Base-by-base conservation (phyloP, 2,797 vertebrate genomes). In the Crocodylus rhombifer region DNA sequence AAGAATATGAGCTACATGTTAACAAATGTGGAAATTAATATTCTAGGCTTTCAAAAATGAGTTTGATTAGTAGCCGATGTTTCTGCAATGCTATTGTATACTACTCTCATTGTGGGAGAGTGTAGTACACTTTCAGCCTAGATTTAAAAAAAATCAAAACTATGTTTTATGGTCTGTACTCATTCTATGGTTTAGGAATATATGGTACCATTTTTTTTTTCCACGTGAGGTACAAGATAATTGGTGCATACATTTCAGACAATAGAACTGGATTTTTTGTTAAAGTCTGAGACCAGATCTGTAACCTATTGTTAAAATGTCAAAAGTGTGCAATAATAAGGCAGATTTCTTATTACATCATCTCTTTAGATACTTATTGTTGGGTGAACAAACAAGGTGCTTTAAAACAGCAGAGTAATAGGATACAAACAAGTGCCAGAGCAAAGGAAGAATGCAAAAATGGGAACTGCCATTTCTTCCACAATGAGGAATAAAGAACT, bases 311-410 rank as follows among this genome's bases (percentile, higher is more conserved):
- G 92, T 89, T 91, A 95, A 97, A 96, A 96, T 36, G 91, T 92
- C 84, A 77, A 84, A 97, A 96, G 84, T 96, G 91, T 97, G 91
- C 96, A 97, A 96, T 51, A 96, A 90, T 92, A 95, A 95, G 95
- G 92, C 95, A 95, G 95, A 93, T 96, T 96, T 95, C 94, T 97
- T 96, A 91, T 80, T 95, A 97, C 63, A 97, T 92, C 90, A 86
- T 94, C 89, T 93, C 93, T 96, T 95, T 89, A 97, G 95, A 96
- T 92, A 86, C 87, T 92, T 94, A 90, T 95, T 97, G 95, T 97
- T 95, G 97, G 96, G 95, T 85, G 93, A 96, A 90, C 51, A 96
- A 97, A 97, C 95, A 96, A 96, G 87, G 96, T 97, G 94, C 95
- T 97, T 98, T 96, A 96, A 95, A 96, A 89, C 94, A 93, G 95